Evolutionary conservation across 2,888 invertebrate genomes (phyloP).

Genomic region (Macrophya annulata): DNA sequence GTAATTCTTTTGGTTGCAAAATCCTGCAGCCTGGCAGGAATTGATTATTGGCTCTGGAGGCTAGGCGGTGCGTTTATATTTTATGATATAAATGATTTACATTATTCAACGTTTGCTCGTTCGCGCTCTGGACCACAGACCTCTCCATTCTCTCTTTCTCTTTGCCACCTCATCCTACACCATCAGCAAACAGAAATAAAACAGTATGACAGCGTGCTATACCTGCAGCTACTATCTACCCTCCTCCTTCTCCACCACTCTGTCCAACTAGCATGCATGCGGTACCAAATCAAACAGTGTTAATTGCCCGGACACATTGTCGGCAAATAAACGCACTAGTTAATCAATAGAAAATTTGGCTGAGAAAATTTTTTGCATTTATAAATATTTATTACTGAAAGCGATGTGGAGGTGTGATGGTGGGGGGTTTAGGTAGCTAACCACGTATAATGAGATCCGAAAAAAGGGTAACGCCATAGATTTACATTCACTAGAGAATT

Average conservation of each 20-base stretch:
- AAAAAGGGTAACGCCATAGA: background rate
- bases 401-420: too few species aligned
- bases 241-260: background rate
- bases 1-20: background rate
- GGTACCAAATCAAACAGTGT: slow-evolving; percentile 61
- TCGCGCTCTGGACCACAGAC: slow-evolving; percentile 48
- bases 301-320: slow-evolving; percentile 71
- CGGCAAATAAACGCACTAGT: slow-evolving; percentile 68
- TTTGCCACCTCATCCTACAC: background rate
- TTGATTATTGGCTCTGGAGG: slow-evolving; percentile 36
- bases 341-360: slow-evolving; percentile 64
- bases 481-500: background rate
- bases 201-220: slow-evolving; percentile 58
- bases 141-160: background rate
- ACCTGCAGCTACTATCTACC: background rate
- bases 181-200: slow-evolving; percentile 69
- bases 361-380: slow-evolving; percentile 63
- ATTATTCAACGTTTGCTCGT: slow-evolving; percentile 69
- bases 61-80: slow-evolving; percentile 36
- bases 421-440: background rate
- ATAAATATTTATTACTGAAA: background rate
- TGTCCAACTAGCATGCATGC: slow-evolving; percentile 38
- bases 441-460: background rate
- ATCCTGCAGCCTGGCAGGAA: background rate
- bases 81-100: slow-evolving; percentile 64